phyloP scores from a whole-genome alignment of 1,140 invertebrate species.

The Bombus ignitus region DNA sequence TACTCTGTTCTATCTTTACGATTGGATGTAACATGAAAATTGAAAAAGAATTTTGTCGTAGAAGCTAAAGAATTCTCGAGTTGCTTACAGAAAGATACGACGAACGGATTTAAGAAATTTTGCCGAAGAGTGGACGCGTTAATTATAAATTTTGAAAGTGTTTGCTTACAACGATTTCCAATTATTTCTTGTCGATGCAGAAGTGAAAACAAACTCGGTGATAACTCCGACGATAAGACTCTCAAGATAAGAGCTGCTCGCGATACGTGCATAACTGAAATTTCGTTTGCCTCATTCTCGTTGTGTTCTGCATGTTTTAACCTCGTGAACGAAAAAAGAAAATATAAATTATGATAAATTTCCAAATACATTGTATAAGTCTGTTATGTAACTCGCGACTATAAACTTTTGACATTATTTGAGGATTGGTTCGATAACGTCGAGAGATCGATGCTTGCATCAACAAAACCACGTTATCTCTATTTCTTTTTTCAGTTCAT shows the following conservation, averaged over 20 bases:
- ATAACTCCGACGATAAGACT: conserved; percentile 12
- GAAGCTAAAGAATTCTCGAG: too few relatives aligned
- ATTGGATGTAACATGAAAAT: background rate
- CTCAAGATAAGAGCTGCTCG: conserved; percentile 1
- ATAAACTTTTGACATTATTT: background rate
- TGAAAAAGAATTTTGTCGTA: background rate
- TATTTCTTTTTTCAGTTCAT: background rate
- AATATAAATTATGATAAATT: background rate
- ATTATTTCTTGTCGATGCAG: conserved; percentile 21
- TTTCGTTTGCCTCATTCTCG: background rate
- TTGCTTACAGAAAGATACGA: too few relatives aligned
- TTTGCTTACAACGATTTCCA: conserved; percentile 6
- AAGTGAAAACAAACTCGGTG: conserved; percentile 26
- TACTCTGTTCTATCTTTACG: background rate
- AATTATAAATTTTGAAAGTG: background rate
- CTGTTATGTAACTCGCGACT: background rate
- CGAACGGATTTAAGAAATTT: too few relatives aligned
- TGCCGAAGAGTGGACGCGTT: background rate
- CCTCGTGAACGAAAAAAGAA: too few relatives aligned
- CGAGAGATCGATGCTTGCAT: background rate
- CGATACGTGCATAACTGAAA: background rate
- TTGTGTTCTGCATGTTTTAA: background rate
- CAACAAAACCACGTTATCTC: background rate
- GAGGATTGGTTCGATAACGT: background rate
- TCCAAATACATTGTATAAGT: background rate